phyloP scores from a whole-genome alignment of 2,888 invertebrate species.

The Drosophila setosimentum region DNA sequence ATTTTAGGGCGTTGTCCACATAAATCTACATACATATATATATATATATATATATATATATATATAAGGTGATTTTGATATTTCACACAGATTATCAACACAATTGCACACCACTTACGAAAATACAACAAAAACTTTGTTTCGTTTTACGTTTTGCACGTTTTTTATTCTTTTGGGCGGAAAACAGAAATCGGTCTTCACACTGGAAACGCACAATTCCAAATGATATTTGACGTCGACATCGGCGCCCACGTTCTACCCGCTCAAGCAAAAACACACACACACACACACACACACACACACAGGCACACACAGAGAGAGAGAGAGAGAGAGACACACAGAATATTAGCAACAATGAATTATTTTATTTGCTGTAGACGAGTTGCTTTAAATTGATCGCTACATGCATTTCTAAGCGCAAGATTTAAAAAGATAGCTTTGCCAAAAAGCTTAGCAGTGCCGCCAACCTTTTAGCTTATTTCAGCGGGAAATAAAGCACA shows the following conservation, averaged over 20 bases:
- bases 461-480: not conserved
- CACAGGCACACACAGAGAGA: not conserved
- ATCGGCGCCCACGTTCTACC: slow-evolving; percentile 15
- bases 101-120: slow-evolving; percentile 22
- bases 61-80: slow-evolving; percentile 2
- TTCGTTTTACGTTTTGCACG: slow-evolving; percentile 16
- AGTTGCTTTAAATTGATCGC: slow-evolving; percentile 7
- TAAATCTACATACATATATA: not conserved
- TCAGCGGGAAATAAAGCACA: not conserved
- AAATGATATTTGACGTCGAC: slow-evolving; percentile 52
- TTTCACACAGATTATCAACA: not conserved
- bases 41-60: slow-evolving; percentile 2
- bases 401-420: not conserved
- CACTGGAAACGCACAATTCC: slow-evolving; percentile 84
- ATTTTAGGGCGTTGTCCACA: not conserved
- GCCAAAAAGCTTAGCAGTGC: not conserved
- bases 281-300: not conserved
- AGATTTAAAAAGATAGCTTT: slow-evolving; percentile 2
- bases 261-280: not conserved
- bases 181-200: slow-evolving; percentile 80
- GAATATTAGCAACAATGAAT: not conserved
- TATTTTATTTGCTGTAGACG: not conserved
- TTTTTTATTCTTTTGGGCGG: slow-evolving; percentile 9
- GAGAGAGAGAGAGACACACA: not conserved
- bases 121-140: slow-evolving; percentile 7